Base-by-base conservation (phyloP, 2,888 invertebrate species). In the Sialis lutaria region DNA sequence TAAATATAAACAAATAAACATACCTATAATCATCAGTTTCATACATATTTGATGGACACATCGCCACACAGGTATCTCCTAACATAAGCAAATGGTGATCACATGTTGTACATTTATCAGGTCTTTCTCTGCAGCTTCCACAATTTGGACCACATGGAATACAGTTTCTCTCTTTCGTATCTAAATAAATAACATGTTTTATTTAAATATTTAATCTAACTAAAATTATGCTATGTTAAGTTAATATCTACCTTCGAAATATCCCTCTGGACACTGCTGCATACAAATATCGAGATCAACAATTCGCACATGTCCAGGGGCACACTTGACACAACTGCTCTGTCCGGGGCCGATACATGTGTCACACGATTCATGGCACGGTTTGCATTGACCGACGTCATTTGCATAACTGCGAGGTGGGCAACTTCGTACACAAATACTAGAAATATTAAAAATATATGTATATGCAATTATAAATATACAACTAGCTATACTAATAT, bases 301-400 rank as follows among this genome's bases (percentile, higher is more conserved):
- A 45, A 89, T 84, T 58, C 85, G 73, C 42, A 88, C 72, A 61
- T 89, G 86, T 42, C 83, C 85, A 4, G 86, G 84, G 0, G 86
- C 82, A 63, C 90, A 90, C 2, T 83, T 81, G 41, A 88, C 67
- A 58, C 90, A 90, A 46, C 86, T 86, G 60, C 87, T 86, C 60
- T 85, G 86, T 8, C 87, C 86, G 4, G 88, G 79, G 6, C 90
- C 91, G 30, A 84, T 85, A 57, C 91, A 92, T 10, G 85, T 88
- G 60, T 85, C 82, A 58, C 91, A 92, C 9, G 87, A 86, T 59
- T 88, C 86, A 59, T 90, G 88, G 57, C 91, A 92, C 0, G 84
- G 82, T 75, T 82, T 82, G 57, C 90, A 91, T 22, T 81, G 76
- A 40, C 79, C 83, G 40, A 81, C 82, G 56, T 82, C 79, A 59